phyloP scores from a whole-genome alignment of 2,797 vertebrate genomes.

The Chromobotia macracanthus region DNA sequence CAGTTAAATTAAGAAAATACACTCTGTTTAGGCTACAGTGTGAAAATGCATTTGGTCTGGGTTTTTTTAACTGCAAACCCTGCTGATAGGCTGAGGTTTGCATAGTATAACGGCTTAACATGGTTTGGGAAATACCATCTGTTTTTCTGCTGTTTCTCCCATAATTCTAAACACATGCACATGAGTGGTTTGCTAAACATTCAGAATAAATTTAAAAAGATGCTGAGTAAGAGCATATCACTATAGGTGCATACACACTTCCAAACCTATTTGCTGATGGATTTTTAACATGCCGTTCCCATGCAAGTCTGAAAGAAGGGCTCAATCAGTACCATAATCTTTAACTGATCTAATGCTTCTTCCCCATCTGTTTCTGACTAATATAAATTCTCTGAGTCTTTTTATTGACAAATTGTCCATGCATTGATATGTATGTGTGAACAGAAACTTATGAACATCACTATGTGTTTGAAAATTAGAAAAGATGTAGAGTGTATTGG shows the following conservation, averaged over 20 bases:
- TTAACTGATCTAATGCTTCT: slow-evolving; percentile 1
- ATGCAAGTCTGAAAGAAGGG: slow-evolving; percentile 81
- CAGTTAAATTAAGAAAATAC: slow-evolving; percentile 36
- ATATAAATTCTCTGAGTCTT: slow-evolving; percentile 27
- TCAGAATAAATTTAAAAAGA: slow-evolving; percentile 54
- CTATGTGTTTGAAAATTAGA: slow-evolving; percentile 37
- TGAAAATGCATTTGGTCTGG: slow-evolving; percentile 28
- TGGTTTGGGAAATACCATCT: background rate
- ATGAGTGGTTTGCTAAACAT: slow-evolving; percentile 5
- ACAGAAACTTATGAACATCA: slow-evolving; percentile 21
- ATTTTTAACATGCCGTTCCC: slow-evolving; percentile 84
- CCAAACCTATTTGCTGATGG: slow-evolving; percentile 76
- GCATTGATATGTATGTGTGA: slow-evolving; percentile 83
- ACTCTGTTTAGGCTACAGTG: slow-evolving; percentile 22
- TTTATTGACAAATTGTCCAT: slow-evolving; percentile 76
- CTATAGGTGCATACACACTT: slow-evolving; percentile 65
- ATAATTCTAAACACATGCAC: slow-evolving; percentile 23
- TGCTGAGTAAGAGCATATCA: slow-evolving; percentile 54
- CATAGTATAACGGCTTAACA: slow-evolving; percentile 6
- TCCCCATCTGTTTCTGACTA: background rate
- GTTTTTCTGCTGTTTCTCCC: background rate
- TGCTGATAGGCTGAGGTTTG: slow-evolving; percentile 16
- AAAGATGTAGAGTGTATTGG: slow-evolving; percentile 41
- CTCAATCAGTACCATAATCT: slow-evolving; percentile 65
- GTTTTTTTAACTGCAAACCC: slow-evolving; percentile 21